These are phyloP conservation scores for Cataglyphis hispanica DNA, from an alignment of 1,140 invertebrate species.

Conservation along the genomic window DNA sequence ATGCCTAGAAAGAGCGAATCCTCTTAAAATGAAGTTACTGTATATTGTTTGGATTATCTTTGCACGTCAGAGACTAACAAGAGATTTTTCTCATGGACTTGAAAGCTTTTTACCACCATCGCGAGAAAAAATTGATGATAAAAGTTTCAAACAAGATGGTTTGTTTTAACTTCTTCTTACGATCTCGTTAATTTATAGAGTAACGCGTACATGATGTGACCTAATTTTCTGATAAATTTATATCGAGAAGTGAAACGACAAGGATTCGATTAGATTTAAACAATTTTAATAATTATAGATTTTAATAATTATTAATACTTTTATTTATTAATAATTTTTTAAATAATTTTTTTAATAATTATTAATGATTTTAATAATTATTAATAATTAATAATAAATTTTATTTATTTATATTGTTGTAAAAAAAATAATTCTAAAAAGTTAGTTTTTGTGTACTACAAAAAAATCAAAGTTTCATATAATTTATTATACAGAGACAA, in stretches of 20 bases:
- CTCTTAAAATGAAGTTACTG: slow-evolving; percentile 26
- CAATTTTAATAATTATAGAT: not conserved
- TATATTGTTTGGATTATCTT: slow-evolving; percentile 50
- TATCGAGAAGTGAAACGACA: not conserved
- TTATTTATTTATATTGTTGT: too few species aligned
- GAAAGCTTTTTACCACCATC: slow-evolving; percentile 14
- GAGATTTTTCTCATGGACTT: slow-evolving; percentile 39
- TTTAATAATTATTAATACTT: too few species aligned
- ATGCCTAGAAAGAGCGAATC: not conserved
- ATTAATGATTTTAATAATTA: too few species aligned
- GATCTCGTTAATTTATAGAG: slow-evolving; percentile 34
- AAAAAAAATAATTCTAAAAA: not conserved
- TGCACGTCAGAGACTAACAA: slow-evolving; percentile 1
- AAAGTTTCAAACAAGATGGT: slow-evolving; percentile 52
- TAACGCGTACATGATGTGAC: slow-evolving; percentile 1
- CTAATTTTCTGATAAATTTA: slow-evolving; percentile 21
- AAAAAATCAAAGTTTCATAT: not conserved
- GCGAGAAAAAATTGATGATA: slow-evolving; percentile 40
- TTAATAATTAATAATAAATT: too few species aligned
- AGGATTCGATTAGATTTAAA: not conserved
- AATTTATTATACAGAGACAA: not conserved
- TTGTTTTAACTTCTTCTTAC: slow-evolving; percentile 57
- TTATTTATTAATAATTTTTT: too few species aligned
- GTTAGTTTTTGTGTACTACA: not conserved
- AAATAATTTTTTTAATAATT: too few species aligned